phyloP scores from a whole-genome alignment of 2,113 vertebrate genomes.

The Lophotis ruficrista region DNA sequence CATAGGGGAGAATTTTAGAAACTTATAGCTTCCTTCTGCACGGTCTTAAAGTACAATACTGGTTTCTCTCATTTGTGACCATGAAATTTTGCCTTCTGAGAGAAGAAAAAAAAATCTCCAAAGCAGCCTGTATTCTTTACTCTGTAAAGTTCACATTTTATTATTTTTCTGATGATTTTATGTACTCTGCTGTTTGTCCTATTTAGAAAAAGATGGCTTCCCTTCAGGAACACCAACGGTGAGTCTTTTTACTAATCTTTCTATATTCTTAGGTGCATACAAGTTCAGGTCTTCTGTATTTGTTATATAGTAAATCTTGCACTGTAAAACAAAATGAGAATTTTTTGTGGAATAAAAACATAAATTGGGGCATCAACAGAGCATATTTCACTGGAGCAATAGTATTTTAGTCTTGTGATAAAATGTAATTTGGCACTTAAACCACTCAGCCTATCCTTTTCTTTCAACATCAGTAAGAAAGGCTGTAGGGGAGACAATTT shows the following conservation, averaged over 20 bases:
- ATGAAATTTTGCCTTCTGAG: not conserved
- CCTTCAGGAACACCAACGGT: conserved; percentile 88
- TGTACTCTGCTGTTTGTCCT: conserved; percentile 40
- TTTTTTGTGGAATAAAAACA: not conserved
- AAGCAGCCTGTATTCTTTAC: not conserved
- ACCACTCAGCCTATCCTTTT: not conserved
- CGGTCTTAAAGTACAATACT: not conserved
- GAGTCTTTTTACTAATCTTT: conserved; percentile 71
- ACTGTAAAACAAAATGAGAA: not conserved
- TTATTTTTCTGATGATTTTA: not conserved
- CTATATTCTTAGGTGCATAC: not conserved
- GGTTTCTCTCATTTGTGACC: not conserved
- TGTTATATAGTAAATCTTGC: not conserved
- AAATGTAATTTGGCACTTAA: not conserved
- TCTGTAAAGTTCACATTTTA: not conserved
- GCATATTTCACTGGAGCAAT: not conserved
- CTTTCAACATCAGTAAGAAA: not conserved
- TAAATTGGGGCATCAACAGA: not conserved
- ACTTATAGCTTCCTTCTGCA: not conserved
- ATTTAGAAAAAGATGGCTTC: conserved; percentile 92
- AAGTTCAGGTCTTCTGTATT: not conserved
- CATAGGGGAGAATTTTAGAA: not conserved
- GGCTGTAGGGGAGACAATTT: not conserved
- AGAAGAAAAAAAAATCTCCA: not conserved
- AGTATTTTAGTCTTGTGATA: not conserved